Evolutionary conservation across 2,113 vertebrate species (phyloP), one percentile per base, ranked within the genome.

Genomic region (Mionectes macconnelli): DNA sequence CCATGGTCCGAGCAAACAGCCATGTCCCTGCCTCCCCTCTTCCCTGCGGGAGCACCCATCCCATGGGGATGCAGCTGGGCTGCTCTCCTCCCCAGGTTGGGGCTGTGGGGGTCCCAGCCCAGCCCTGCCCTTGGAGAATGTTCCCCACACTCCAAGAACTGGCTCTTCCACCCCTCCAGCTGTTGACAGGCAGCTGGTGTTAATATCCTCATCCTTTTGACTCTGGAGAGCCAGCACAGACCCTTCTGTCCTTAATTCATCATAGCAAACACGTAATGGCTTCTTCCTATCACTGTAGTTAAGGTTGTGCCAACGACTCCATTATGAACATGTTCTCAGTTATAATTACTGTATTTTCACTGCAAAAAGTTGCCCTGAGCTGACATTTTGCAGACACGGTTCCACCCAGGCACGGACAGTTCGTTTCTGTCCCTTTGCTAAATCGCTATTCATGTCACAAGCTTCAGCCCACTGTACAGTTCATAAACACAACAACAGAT

Each of bases 141-240:
- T 37, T 45, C 6, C 40, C 52, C 13, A 3, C 0, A 1, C 37
- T 7, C 20, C 0, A 0, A 6, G 56, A 4, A 3, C 30, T 2
- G n/a, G 8, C 9, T 31, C 31, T 47, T 21, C 19, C 59, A 12
- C 44, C 62, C 33, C 23, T 16, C 44, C 9, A 72, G 72, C 4
- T 15, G 17, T 8, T 45, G 69, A 22, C 40, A 52, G 84, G 42
- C 44, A 10, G 40, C 14, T 47, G 68, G 30, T 47, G 14, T 16
- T 19, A 13, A 13, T 4, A 39, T 39, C 62, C 73, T 31, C 7
- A 5, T 23, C 49, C 9, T 67, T 73, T 1, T 10, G 66, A 1
- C 5, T 4, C 45, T 1, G 10, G n/a, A 14, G 57, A 76, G 50
- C 37, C 17, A 14, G 40, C 69, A 6, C 79, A 13, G 52, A 13